These are phyloP conservation scores for Pterocles orientalis DNA, from an alignment of 2,113 vertebrate species.

Conservation along the genomic window DNA sequence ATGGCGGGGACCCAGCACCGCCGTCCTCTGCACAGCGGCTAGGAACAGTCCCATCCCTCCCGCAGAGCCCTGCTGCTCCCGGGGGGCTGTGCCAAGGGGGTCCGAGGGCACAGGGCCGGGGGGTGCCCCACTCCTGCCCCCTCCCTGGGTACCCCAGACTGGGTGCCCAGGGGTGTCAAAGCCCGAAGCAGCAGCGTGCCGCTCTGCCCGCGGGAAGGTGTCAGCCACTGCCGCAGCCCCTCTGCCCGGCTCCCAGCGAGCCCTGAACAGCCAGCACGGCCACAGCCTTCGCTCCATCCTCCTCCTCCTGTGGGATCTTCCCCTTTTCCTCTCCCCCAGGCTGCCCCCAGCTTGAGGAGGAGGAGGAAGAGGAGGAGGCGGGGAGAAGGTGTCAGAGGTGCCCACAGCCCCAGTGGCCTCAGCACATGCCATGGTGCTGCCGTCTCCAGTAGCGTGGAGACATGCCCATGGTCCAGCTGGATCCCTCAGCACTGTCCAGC, in stretches of 20 bases:
- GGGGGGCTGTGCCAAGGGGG: not conserved
- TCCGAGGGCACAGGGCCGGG: not conserved
- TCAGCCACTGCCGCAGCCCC: not conserved
- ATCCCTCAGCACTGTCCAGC: not conserved
- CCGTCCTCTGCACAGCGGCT: rapidly evolving
- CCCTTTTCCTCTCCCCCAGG: not conserved
- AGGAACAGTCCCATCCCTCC: not conserved
- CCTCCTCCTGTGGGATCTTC: not conserved
- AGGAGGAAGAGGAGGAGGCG: not conserved
- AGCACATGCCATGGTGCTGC: not conserved
- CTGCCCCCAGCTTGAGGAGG: not conserved
- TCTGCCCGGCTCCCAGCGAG: not conserved
- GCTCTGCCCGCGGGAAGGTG: not conserved
- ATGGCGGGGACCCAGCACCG: not conserved
- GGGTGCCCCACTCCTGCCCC: too few relatives aligned
- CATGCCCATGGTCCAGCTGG: rapidly evolving
- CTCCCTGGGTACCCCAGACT: not conserved
- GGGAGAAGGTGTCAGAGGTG: too few relatives aligned
- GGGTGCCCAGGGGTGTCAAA: not conserved
- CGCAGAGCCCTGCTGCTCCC: not conserved
- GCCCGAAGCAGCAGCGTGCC: not conserved
- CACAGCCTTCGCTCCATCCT: not conserved
- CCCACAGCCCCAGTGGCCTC: not conserved
- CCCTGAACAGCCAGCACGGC: not conserved
- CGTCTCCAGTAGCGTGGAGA: rapidly evolving